phyloP scores from a whole-genome alignment of 2,888 invertebrate species.

The Tenthredo livida region DNA sequence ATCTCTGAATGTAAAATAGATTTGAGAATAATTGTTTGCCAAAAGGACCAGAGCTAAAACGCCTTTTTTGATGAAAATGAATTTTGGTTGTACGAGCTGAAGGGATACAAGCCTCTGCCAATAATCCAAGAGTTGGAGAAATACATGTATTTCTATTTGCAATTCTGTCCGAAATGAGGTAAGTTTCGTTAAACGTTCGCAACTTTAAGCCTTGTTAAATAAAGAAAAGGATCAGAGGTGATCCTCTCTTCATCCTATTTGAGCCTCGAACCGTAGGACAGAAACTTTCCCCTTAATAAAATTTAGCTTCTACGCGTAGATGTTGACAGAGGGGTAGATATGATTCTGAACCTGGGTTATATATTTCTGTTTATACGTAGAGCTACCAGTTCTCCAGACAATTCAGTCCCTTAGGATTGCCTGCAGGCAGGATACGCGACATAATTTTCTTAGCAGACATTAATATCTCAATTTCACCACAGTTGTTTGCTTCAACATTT shows the following conservation, averaged over 20 bases:
- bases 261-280: conserved; percentile 26
- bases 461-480: conserved; percentile 25
- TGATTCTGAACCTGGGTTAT: conserved; percentile 17
- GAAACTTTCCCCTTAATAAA: conserved; percentile 28
- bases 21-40: neutral
- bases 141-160: conserved; percentile 7
- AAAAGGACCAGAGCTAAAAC: neutral
- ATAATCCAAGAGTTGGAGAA: neutral
- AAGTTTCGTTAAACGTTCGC: conserved; percentile 30
- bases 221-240: conserved; percentile 40
- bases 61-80: neutral
- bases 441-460: conserved; percentile 20
- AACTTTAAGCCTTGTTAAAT: conserved; percentile 37
- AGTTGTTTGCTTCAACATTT: neutral
- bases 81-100: neutral
- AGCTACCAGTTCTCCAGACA: conserved; percentile 11
- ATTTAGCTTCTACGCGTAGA: conserved; percentile 15
- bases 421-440: neutral
- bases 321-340: conserved; percentile 31
- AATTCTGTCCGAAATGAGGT: neutral
- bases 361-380: conserved; percentile 19
- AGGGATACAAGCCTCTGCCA: neutral
- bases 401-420: neutral
- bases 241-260: conserved; percentile 43
- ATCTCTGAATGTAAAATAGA: neutral